Evolutionary conservation across 2,113 vertebrate species (phyloP), one percentile per base, ranked within the genome.

Genomic region (Rousettus leschenaultii): DNA sequence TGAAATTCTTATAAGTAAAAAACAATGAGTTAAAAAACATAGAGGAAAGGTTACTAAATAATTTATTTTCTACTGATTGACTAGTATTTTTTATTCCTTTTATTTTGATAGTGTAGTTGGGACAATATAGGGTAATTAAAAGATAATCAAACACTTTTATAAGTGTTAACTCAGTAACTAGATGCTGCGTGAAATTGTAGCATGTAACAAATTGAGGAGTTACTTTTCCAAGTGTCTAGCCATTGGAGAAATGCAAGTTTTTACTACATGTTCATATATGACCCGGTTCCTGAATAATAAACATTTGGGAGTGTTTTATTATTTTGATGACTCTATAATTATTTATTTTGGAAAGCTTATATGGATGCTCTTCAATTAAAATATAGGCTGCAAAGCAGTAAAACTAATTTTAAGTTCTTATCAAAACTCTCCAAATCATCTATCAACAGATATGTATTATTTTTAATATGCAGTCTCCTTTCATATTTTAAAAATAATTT

Each of bases 21-120:
- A 95, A 80, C 24, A 8, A 57, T 86, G 40, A 19, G 79, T 55
- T 71, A 73, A 94, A 70, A 74, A 93, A 88, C 12, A 86, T 30
- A 24, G 40, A 88, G 26, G 13, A 84, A 83, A 93, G 19, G 68
- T 93, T 74, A 79, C 24, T 63, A 93, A 79, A 89, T 88, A 9
- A 91, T 84, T 65, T 84, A 77, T 45, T 92, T 89, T 89, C 24
- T 89, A 43, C 40, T 35, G 53, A 79, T 59, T 79, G 24, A 87
- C 35, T 83, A 71, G 53, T 90, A 66, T 48, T 94, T 97, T 86
- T 79, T 33, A 71, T 93, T 87, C 40, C 16, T 90, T 96, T 89
- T 68, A 79, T 84, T 96, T 86, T 71, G 59, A 87, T 86, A 51
- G n/a, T 70, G 30, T 74, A 92, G 68, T 38, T 83, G 38, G 74